Base-by-base conservation (phyloP, 2,888 invertebrate genomes). In the Drosophila melanocephala region DNA sequence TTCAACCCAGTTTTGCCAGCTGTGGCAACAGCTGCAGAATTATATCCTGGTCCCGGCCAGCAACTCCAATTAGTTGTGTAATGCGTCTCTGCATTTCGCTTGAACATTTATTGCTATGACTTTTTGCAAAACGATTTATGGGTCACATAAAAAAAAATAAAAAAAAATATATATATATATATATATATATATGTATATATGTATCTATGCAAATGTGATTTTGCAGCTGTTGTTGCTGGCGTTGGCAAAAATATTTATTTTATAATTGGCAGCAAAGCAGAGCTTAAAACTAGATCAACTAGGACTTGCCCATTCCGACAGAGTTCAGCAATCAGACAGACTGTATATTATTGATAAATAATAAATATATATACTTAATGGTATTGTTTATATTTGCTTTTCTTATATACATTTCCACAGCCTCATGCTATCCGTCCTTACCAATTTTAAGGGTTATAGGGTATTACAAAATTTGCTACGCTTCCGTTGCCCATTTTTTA, bases 41-140 rank as follows among this genome's bases (percentile, higher is more conserved):
- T 44, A 53, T 55, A 44, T 66, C 65, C 72, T 58, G 35, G 59
- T 55, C 62, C 37, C 52, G 26, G 33, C 35, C 64, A 26, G 52
- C 67, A 50, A 63, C 63, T 63, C 76, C 77, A 84, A 86, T 89
- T 86, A 84, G 81, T 89, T 72, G 75, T 72, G 47, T 77, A 72
- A 71, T 74, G 61, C 52, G 71, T 63, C 50, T 62, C 53, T 56
- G 56, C 67, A 73, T 81, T 79, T 81, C 73, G 73, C 72, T 79
- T 61, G 58, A 71, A 81, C 87, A 84, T 89, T 87, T 87, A 83
- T 83, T 85, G 79, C 80, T 87, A 85, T 79, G 73, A 75, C 67
- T 87, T 89, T 86, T 74, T 73, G 72, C 66, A 55, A 55, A 30
- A 75, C 56, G 81, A 87, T 89, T 87, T 87, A 89, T 89, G 75